These are phyloP conservation scores for Tympanoctomys barrerae DNA, from an alignment of 2,797 vertebrate species.

Conservation along the genomic window DNA sequence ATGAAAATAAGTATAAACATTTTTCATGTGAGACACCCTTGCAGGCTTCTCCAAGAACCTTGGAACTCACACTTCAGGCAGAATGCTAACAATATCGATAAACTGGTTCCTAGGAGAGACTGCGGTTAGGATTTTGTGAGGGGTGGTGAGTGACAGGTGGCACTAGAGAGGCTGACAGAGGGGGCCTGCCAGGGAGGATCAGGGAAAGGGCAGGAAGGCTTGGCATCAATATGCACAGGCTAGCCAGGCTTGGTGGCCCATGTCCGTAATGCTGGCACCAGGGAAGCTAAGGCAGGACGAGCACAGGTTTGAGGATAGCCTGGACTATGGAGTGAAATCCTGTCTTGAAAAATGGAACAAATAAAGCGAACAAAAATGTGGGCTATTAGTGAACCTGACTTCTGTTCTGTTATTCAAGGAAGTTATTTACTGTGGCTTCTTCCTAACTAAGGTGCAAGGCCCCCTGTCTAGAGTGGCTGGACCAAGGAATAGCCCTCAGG, in stretches of 20 bases:
- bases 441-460: rapidly evolving
- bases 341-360: background rate
- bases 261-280: background rate
- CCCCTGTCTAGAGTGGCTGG: background rate
- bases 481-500: too few relatives aligned
- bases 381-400: background rate
- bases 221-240: background rate
- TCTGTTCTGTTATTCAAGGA: background rate
- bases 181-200: background rate
- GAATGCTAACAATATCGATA: background rate
- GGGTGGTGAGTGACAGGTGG: background rate
- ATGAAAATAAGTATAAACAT: constrained; percentile 42
- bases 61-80: constrained; percentile 20
- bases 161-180: background rate
- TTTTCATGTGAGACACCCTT: constrained; percentile 12
- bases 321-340: background rate
- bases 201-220: background rate
- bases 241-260: background rate
- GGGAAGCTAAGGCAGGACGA: background rate
- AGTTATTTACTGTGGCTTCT: background rate
- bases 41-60: background rate
- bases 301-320: background rate
- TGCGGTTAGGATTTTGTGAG: background rate
- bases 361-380: background rate
- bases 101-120: background rate